Percentiles rank a stretch among this genome's conserved stretches.
Conservation (phyloP, 2,113 vertebrate species). For the Catagonus wagneri region DNA sequence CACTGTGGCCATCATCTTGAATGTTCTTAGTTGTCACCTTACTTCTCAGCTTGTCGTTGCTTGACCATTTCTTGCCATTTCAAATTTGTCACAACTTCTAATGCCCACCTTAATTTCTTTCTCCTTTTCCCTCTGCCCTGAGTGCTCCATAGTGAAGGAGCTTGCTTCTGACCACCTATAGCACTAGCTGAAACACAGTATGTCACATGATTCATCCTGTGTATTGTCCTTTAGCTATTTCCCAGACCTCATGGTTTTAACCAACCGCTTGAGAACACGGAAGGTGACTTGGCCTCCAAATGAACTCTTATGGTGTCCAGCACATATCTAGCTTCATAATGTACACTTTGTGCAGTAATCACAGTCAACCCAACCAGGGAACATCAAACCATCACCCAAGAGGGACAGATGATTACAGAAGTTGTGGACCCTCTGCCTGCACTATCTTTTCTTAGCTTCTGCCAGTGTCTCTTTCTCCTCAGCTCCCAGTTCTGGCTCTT, state of each 20-base stretch:
- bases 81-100: background rate
- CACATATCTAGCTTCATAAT: background rate
- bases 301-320: background rate
- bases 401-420: background rate
- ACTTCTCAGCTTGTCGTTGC: background rate
- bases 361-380: background rate
- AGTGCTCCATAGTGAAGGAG: background rate
- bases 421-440: background rate
- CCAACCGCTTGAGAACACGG: background rate
- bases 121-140: background rate
- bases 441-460: background rate
- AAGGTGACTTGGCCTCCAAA: background rate
- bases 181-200: rapidly evolving
- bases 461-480: background rate
- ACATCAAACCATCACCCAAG: background rate
- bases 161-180: background rate
- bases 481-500: background rate
- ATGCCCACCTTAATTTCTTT: background rate
- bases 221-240: background rate
- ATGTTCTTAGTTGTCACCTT: background rate
- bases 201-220: background rate
- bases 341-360: background rate
- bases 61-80: background rate
- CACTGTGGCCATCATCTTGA: background rate
- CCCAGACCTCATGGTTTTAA: background rate